Evolutionary conservation across 2,888 invertebrate species (phyloP).

Genomic region (Aphidoletes aphidimyza): DNA sequence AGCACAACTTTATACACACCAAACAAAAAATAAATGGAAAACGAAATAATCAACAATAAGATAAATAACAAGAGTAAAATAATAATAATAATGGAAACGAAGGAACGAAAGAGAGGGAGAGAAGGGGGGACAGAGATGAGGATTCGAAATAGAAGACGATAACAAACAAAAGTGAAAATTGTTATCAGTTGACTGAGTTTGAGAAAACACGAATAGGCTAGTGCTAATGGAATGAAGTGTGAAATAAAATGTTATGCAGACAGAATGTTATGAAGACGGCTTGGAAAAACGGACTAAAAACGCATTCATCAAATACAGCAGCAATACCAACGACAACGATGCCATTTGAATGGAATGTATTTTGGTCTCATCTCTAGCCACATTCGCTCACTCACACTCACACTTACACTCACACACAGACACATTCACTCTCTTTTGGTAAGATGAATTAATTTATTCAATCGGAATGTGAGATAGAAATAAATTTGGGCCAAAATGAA

Average conservation of each 20-base stretch:
- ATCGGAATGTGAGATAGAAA: slow-evolving; percentile 32
- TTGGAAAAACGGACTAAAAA: background rate
- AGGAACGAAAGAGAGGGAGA: background rate
- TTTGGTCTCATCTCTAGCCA: background rate
- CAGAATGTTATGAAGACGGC: background rate
- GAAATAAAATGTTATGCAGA: background rate
- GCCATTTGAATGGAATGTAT: background rate
- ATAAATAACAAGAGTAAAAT: background rate
- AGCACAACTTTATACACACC: background rate
- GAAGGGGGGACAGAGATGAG: background rate
- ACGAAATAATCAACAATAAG: background rate
- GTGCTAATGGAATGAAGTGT: slow-evolving; percentile 41
- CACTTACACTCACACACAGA: background rate
- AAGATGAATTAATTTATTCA: slow-evolving; percentile 49
- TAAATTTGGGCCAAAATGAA: slow-evolving; percentile 15
- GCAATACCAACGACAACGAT: background rate
- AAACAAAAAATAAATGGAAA: background rate
- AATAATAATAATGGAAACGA: background rate
- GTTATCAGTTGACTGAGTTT: slow-evolving; percentile 2
- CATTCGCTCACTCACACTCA: background rate
- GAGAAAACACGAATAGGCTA: background rate
- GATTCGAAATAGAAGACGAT: no score
- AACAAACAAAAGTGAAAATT: background rate
- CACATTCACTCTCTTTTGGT: background rate
- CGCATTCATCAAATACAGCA: slow-evolving; percentile 10